Base-by-base conservation (phyloP, 2,113 vertebrate species). In the Synodontis membranacea region DNA sequence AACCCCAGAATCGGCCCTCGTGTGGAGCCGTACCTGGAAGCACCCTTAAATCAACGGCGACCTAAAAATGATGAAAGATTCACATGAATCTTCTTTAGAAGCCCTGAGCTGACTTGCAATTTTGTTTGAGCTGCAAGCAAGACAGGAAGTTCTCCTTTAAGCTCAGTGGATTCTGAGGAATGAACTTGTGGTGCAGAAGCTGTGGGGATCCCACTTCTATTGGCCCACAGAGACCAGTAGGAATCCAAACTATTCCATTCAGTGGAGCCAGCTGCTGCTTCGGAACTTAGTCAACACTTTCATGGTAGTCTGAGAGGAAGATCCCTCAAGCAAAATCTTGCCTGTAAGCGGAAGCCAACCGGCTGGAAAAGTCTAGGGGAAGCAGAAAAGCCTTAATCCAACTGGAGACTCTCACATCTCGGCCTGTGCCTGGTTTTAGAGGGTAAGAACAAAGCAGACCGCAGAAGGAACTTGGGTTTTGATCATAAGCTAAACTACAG, bases 241-340 rank as follows among this genome's bases (percentile, higher is more conserved):
- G 91, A 91, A 93, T 91, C 58, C 79, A 62, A 88, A 72, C 87
- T 84, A 91, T 93, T 92, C 88, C 88, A 91, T 91, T 93, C 92
- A 93, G 48, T 76, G 75, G 50, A 89, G 87, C 89, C 93, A 92
- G 90, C 91, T 93, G 93, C 88, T 88, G 80, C 72, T 88, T 87
- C 81, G 74, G 62, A 84, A 82, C 88, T 81, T 82, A 50, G 72
- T 82, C 83, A 66, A 68, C 75, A 39, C 83, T 82, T 81, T 85
- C 64, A 80, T 42, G 50, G 64, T 31, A 25, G 82, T 62, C 54
- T 31, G 72, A 58, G 80, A 90, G 89, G 83, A 87, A 46, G 54
- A 15, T 39, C 83, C 25, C 62, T 34, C 42, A 72, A 85, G 58
- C 87, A 82, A 79, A 54, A 85, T 72, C 60, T 76, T 8, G 42